phyloP scores from a whole-genome alignment of 1,140 invertebrate genomes.

The Drosophila kohkoa region DNA sequence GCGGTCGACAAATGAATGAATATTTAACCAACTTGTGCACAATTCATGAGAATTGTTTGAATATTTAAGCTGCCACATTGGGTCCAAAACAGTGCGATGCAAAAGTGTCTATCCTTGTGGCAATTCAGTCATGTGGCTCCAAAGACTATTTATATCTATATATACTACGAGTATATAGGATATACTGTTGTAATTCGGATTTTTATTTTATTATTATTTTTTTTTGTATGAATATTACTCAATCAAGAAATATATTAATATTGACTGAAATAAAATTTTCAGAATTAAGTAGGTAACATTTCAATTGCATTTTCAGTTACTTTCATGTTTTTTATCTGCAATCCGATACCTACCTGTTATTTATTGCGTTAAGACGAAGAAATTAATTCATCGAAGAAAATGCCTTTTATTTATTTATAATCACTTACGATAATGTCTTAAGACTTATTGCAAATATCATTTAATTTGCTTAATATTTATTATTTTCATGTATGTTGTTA shows the following conservation, averaged over 20 bases:
- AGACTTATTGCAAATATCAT: conserved; percentile 61
- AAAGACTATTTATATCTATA: background rate
- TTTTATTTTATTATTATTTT: too few relatives aligned
- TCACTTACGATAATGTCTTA: conserved; percentile 66
- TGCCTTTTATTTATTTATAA: conserved; percentile 65
- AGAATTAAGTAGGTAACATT: too few relatives aligned
- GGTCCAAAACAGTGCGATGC: conserved; percentile 19
- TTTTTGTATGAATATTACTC: too few relatives aligned
- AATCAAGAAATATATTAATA: too few relatives aligned
- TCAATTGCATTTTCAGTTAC: too few relatives aligned
- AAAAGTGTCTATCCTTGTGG: background rate
- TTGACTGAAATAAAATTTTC: too few relatives aligned
- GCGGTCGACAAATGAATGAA: conserved; percentile 69
- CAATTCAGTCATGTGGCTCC: conserved; percentile 25
- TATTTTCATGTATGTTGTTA: conserved; percentile 34
- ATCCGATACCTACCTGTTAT: too few relatives aligned
- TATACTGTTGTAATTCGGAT: too few relatives aligned
- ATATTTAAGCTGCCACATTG: conserved; percentile 56
- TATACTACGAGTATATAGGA: too few relatives aligned
- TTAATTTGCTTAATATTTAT: conserved; percentile 42
- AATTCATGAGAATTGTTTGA: conserved; percentile 61
- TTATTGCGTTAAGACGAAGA: too few relatives aligned
- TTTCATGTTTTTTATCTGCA: too few relatives aligned
- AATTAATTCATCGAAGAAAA: conserved; percentile 50
- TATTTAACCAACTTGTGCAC: conserved; percentile 75